phyloP scores from a whole-genome alignment of 1,140 invertebrate species.

The Chymomyza costata region DNA sequence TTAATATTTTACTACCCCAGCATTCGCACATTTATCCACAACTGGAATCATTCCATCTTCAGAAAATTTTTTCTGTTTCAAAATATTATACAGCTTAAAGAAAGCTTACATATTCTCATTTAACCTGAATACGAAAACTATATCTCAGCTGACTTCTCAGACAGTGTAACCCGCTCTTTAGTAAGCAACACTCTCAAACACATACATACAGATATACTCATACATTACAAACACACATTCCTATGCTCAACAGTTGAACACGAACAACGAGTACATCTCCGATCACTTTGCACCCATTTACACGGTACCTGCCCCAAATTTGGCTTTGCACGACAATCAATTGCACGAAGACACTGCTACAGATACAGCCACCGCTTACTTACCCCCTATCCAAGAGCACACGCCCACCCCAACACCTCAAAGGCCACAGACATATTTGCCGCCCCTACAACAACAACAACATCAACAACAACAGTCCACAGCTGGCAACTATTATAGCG shows the following conservation, averaged over 20 bases:
- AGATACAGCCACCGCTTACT: conserved; percentile 45
- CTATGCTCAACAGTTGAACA: conserved; percentile 50
- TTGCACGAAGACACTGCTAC: conserved; percentile 38
- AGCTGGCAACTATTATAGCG: conserved; percentile 71
- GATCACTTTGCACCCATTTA: conserved; percentile 82
- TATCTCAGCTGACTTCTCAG: too few species aligned
- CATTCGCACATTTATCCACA: too few species aligned
- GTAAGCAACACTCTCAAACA: conserved; percentile 4
- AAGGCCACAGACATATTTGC: conserved; percentile 31
- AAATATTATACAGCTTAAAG: too few species aligned
- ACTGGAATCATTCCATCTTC: too few species aligned
- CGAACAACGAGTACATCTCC: conserved; percentile 58
- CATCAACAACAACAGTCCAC: neutral
- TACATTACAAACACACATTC: conserved; percentile 12
- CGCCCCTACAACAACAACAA: conserved; percentile 25
- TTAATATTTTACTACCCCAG: too few species aligned
- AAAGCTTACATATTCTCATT: too few species aligned
- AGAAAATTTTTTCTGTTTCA: too few species aligned
- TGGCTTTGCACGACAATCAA: conserved; percentile 54
- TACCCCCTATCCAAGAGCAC: conserved; percentile 37
- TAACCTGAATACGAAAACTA: too few species aligned
- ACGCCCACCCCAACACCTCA: conserved; percentile 23
- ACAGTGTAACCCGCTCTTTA: too few species aligned
- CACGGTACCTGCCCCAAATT: conserved; percentile 87
- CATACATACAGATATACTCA: conserved; percentile 8